phyloP scores from a whole-genome alignment of 2,797 vertebrate genomes.

The Leucoraja ocellata region DNA sequence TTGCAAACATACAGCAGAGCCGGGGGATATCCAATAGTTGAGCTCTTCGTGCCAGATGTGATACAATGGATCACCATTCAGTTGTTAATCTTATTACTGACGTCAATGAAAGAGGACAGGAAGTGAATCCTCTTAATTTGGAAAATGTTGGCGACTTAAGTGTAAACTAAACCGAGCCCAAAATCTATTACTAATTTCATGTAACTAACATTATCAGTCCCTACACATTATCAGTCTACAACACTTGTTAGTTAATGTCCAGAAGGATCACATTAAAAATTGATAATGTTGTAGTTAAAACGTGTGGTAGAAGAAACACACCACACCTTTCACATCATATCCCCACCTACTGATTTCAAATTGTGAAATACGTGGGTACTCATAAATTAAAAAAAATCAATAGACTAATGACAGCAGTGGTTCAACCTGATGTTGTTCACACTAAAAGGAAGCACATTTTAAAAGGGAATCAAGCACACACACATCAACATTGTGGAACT shows the following conservation, averaged over 20 bases:
- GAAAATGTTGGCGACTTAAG: slow-evolving; percentile 38
- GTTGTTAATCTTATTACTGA: slow-evolving; percentile 61
- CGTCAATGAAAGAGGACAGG: slow-evolving; percentile 53
- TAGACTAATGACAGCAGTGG: not conserved
- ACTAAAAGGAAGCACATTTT: not conserved
- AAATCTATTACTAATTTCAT: slow-evolving; percentile 35
- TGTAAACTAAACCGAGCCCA: slow-evolving; percentile 40
- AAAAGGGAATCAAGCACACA: not conserved
- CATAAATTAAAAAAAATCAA: not conserved
- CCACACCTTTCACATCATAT: not conserved
- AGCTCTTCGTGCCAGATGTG: slow-evolving; percentile 47
- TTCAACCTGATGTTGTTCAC: not conserved
- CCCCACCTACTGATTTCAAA: slow-evolving; percentile 11
- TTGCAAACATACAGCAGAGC: not conserved
- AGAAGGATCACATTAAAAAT: not conserved
- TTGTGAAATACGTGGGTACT: not conserved
- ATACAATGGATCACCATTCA: slow-evolving; percentile 55
- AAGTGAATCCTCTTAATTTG: slow-evolving; percentile 55
- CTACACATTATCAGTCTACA: slow-evolving; percentile 12
- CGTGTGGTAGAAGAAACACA: not conserved
- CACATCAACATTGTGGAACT: not conserved
- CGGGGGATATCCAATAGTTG: not conserved
- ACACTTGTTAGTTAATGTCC: not conserved
- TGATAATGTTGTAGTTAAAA: not conserved
- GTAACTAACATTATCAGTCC: slow-evolving; percentile 32